These are phyloP conservation scores for Agapornis canus DNA, from an alignment of 2,797 vertebrate genomes.

Conservation along the genomic window DNA sequence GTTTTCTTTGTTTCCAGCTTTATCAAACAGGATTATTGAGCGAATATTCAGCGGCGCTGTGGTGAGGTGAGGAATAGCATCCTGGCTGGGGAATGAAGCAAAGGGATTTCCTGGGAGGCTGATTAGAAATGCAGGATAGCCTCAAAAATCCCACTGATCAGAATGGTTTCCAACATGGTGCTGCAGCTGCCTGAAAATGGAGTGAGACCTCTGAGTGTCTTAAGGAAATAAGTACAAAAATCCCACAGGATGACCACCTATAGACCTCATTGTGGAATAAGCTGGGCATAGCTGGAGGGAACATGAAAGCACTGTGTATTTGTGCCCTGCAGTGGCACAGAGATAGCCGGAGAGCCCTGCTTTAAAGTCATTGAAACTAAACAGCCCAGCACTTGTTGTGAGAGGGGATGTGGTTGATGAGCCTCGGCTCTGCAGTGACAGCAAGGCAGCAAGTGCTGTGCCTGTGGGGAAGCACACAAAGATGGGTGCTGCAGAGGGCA, in stretches of 20 bases:
- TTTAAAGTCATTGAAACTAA: background rate
- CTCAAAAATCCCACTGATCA: background rate
- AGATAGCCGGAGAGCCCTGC: background rate
- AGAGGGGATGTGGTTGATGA: background rate
- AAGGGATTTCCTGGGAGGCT: background rate
- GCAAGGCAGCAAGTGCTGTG: background rate
- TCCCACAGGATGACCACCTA: background rate
- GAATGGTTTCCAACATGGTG: background rate
- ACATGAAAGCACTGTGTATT: background rate
- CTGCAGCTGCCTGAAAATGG: background rate
- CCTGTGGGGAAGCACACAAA: background rate
- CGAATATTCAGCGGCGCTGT: constrained; percentile 96
- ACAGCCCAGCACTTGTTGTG: background rate
- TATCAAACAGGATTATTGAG: constrained; percentile 95
- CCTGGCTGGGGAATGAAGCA: background rate
- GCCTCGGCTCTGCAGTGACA: background rate
- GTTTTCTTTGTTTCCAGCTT: constrained; percentile 81
- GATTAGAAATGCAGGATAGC: background rate
- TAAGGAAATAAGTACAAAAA: background rate
- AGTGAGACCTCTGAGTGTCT: background rate
- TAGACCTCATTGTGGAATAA: background rate
- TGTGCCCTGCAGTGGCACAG: background rate
- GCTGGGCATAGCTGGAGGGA: background rate
- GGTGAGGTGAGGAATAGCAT: constrained; percentile 86
- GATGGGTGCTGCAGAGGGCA: background rate